These are phyloP conservation scores for Zosterops hypoxanthus DNA, from an alignment of 2,113 vertebrate genomes.

Conservation along the genomic window DNA sequence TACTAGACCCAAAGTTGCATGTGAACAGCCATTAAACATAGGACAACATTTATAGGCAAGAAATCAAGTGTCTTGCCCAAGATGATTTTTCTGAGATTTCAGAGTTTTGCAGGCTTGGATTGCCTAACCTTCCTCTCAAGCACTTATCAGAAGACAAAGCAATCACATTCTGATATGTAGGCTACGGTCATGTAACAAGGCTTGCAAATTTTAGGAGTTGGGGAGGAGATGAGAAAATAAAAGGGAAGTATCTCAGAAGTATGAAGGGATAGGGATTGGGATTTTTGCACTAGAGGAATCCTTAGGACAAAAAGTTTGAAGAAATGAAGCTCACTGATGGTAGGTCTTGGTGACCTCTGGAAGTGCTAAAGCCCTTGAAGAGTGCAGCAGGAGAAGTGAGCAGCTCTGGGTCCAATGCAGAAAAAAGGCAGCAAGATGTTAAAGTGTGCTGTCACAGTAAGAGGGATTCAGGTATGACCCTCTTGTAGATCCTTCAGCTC, in stretches of 20 bases:
- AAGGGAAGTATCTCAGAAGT: background rate
- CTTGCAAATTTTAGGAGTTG: background rate
- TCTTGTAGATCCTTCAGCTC: background rate
- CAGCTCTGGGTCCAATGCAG: fast-evolving
- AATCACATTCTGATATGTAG: background rate
- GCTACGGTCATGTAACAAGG: background rate
- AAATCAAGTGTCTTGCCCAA: background rate
- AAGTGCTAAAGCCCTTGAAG: background rate
- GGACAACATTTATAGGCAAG: background rate
- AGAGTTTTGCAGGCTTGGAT: background rate
- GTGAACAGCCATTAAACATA: background rate
- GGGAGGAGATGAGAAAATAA: background rate
- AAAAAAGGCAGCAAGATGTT: background rate
- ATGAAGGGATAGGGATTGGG: background rate
- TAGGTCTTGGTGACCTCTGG: background rate
- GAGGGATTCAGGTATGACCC: background rate
- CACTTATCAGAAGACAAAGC: background rate
- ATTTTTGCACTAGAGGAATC: background rate
- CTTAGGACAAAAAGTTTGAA: background rate
- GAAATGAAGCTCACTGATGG: background rate
- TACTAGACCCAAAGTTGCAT: background rate
- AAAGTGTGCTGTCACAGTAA: background rate
- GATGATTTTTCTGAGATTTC: background rate
- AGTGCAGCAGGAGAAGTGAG: background rate
- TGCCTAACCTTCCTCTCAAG: background rate